Percentiles rank a stretch among this genome's conserved stretches.
Conservation (phyloP, 2,113 vertebrate genomes). For the Chloropsis hardwickii region DNA sequence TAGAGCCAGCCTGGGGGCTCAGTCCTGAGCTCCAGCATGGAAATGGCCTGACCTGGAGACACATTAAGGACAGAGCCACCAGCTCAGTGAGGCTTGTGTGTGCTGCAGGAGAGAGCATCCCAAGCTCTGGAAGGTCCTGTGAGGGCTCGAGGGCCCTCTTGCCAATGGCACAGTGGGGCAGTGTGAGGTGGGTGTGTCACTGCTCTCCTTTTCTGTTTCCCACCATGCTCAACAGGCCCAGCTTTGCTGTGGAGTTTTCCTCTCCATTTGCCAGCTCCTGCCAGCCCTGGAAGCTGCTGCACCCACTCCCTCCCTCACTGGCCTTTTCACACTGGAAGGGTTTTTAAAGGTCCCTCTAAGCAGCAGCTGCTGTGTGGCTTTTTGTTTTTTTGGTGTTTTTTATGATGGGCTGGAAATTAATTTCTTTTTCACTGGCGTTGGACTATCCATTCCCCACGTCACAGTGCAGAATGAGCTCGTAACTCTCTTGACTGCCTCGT, state of each 20-base stretch:
- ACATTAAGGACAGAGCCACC: not conserved
- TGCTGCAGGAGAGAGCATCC: not conserved
- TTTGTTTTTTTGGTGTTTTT: slow-evolving; percentile 15
- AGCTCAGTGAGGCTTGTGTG: not conserved
- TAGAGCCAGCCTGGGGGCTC: not conserved
- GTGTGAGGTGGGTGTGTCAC: not conserved
- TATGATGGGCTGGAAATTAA: slow-evolving; percentile 65
- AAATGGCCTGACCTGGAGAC: not conserved
- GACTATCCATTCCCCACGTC: slow-evolving; percentile 42
- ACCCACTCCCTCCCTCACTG: not conserved
- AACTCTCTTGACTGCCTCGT: slow-evolving; percentile 19
- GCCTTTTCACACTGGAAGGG: not conserved
- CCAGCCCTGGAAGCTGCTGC: not conserved
- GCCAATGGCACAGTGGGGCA: not conserved
- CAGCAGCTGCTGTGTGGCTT: slow-evolving; percentile 11
- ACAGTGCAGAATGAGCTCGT: slow-evolving; percentile 18
- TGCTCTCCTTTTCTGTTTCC: not conserved
- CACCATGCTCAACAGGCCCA: not conserved
- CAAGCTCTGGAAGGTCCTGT: not conserved
- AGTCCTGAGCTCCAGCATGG: not conserved
- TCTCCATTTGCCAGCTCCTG: not conserved
- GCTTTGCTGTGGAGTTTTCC: not conserved
- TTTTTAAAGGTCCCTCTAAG: slow-evolving; percentile 47
- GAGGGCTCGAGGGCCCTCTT: not conserved
- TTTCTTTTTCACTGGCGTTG: slow-evolving; percentile 26